Percentiles rank a stretch among this genome's conserved stretches.
Conservation (phyloP, 2,888 invertebrate species). For the Amphipyra berbera region DNA sequence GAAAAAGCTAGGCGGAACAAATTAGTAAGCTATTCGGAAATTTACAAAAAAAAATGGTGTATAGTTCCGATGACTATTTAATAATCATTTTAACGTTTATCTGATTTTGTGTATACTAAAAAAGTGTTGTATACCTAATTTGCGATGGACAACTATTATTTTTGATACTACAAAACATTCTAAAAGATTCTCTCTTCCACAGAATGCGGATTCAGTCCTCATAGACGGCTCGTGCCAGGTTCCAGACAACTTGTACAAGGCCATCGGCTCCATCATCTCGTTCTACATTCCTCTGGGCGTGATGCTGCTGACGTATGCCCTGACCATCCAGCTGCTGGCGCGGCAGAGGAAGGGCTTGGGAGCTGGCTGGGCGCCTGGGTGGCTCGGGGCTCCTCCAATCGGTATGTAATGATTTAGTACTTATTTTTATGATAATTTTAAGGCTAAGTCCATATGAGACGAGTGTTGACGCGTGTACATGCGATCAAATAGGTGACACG, state of each 20-base stretch:
- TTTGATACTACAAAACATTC: neutral
- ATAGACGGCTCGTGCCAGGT: slow-evolving; percentile 96
- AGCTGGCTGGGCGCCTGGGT: slow-evolving; percentile 93
- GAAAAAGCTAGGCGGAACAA: too few relatives aligned
- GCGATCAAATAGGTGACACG: too few relatives aligned
- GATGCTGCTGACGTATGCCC: slow-evolving; percentile 98
- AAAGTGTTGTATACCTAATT: too few relatives aligned
- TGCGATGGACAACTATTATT: too few relatives aligned
- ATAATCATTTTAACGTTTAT: too few relatives aligned
- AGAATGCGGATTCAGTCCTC: slow-evolving; percentile 95
- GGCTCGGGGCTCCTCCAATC: slow-evolving; percentile 91
- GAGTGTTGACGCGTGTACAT: too few relatives aligned
- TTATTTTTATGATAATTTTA: neutral
- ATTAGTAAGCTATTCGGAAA: too few relatives aligned
- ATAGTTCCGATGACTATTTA: too few relatives aligned
- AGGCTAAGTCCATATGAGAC: too few relatives aligned
- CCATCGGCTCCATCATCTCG: slow-evolving; percentile 98
- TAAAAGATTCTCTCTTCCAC: slow-evolving; percentile 67
- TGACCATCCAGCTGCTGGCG: slow-evolving; percentile 96
- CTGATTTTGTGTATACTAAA: too few relatives aligned
- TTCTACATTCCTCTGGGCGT: slow-evolving; percentile 98
- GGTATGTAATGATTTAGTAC: slow-evolving; percentile 78
- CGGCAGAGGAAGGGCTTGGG: slow-evolving; percentile 93
- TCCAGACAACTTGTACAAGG: slow-evolving; percentile 93
- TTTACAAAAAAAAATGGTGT: too few relatives aligned